A percentile compares a stretch with the other conserved stretches of the same genome.
phyloP scores from a whole-genome alignment of 2,113 vertebrate species.

The Pimephales promelas region DNA sequence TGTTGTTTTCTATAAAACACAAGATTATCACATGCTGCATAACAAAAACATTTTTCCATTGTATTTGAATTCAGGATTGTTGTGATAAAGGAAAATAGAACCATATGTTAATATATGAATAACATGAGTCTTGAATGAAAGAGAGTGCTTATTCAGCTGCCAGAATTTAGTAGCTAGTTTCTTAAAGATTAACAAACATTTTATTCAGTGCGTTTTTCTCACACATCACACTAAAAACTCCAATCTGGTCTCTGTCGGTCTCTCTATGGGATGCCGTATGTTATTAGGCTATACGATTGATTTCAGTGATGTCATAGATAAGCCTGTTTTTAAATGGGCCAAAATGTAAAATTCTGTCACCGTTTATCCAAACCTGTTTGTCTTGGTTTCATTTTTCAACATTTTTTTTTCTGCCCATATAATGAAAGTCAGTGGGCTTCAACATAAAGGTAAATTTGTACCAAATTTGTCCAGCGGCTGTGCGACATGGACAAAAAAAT shows the following conservation, averaged over 20 bases:
- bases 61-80: slow-evolving; percentile 8
- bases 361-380: not conserved
- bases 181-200: no score
- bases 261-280: no score
- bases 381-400: not conserved
- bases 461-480: no score
- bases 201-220: no score
- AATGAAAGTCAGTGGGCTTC: not conserved
- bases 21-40: slow-evolving; percentile 34
- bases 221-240: no score
- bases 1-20: slow-evolving; percentile 5
- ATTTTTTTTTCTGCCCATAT: not conserved
- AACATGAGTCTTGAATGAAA: no score
- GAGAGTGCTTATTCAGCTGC: no score
- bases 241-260: no score
- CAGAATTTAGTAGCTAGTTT: no score
- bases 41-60: slow-evolving; percentile 17
- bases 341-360: not conserved
- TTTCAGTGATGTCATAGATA: not conserved
- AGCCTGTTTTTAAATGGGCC: not conserved
- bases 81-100: slow-evolving; percentile 25
- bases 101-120: slow-evolving; percentile 24
- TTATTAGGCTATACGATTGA: no score
- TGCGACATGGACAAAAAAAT: no score
- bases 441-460: not conserved